phyloP scores from a whole-genome alignment of 2,888 invertebrate genomes.

The Euplexia lucipara region DNA sequence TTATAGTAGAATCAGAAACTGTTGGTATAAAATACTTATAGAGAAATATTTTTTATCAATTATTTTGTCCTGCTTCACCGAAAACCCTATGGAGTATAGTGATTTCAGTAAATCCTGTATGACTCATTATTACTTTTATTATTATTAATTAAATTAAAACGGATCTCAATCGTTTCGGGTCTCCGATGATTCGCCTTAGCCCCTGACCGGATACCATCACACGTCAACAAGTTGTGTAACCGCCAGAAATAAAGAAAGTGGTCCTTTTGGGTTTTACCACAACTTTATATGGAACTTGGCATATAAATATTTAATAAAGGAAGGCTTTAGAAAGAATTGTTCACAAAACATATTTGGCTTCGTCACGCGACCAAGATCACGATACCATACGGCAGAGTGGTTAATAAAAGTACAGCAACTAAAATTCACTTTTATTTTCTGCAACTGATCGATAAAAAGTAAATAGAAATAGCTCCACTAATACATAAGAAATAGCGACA shows the following conservation, averaged over 20 bases:
- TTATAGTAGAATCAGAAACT: too few relatives aligned
- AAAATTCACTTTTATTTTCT: constrained; percentile 2
- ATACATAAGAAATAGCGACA: constrained; percentile 1
- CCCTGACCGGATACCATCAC: constrained; percentile 49
- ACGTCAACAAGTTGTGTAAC: constrained; percentile 59
- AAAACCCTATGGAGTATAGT: not conserved
- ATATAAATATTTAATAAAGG: constrained; percentile 8
- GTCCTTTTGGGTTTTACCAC: constrained; percentile 24
- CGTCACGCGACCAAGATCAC: not conserved
- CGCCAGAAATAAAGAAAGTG: constrained; percentile 53
- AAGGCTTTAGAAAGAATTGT: constrained; percentile 4
- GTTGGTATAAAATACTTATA: too few relatives aligned
- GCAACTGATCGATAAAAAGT: not conserved
- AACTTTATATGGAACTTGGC: constrained; percentile 22
- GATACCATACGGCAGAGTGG: not conserved
- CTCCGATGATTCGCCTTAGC: constrained; percentile 42
- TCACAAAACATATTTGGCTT: constrained; percentile 8
- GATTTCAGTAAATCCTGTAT: constrained; percentile 26
- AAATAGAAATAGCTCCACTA: not conserved
- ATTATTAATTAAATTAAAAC: constrained; percentile 20
- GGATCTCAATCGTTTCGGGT: constrained; percentile 42
- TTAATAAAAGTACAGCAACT: constrained; percentile 2
- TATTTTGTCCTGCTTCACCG: not conserved
- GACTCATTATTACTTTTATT: constrained; percentile 50
- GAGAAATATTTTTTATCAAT: too few relatives aligned